Evolutionary conservation across 2,113 vertebrate genomes (phyloP).

Genomic region (Limnothrissa miodon): DNA sequence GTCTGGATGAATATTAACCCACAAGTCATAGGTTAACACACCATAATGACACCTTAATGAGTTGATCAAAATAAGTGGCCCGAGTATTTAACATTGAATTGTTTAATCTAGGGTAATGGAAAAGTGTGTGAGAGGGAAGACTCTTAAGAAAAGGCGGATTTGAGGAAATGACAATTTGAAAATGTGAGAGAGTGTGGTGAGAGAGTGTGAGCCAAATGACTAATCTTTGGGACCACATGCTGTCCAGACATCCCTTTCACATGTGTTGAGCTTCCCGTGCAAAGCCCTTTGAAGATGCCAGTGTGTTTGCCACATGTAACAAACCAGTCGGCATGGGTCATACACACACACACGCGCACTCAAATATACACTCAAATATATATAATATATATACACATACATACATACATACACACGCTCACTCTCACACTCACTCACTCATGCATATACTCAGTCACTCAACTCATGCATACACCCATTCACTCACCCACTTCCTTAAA

Average conservation of each 20-base stretch:
- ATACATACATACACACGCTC: not conserved
- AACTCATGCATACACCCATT: not conserved
- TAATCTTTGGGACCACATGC: not conserved
- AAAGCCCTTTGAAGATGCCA: slow-evolving; percentile 69
- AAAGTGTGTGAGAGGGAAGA: not conserved
- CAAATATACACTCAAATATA: no score
- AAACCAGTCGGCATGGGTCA: slow-evolving; percentile 61
- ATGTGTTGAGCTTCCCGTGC: not conserved
- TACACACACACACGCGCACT: slow-evolving; percentile 22
- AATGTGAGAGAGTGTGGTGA: no score
- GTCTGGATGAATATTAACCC: not conserved
- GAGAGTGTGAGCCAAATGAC: not conserved
- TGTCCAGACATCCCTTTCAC: not conserved
- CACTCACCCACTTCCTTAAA: not conserved
- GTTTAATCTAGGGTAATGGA: not conserved
- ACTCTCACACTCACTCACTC: not conserved
- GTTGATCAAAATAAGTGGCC: not conserved
- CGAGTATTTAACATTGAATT: not conserved
- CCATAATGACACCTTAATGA: not conserved
- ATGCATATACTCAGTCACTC: not conserved
- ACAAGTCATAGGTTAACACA: not conserved
- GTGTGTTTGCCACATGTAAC: slow-evolving; percentile 67
- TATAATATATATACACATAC: no score
- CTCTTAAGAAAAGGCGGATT: not conserved
- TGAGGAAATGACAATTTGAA: not conserved